A percentile compares a stretch with the other conserved stretches of the same genome.
Evolutionary conservation across 2,113 vertebrate species (phyloP).

Genomic region (Puma concolor): DNA sequence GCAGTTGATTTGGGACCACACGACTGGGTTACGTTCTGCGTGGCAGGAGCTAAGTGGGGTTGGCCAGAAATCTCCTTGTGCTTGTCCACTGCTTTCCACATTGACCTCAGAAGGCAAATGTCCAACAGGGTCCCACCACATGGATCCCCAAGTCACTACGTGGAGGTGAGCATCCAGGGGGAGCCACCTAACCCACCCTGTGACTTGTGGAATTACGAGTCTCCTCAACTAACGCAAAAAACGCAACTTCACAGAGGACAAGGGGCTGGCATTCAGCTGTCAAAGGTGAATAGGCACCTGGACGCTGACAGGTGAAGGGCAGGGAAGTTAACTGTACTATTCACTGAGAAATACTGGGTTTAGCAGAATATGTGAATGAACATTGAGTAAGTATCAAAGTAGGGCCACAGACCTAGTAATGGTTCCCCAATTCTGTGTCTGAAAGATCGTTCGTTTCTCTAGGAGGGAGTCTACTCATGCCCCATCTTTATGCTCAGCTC

Average conservation of each 20-base stretch:
- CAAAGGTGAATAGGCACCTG: background rate
- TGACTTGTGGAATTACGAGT: no score
- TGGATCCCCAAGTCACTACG: no score
- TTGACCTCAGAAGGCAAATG: no score
- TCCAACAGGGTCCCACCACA: no score
- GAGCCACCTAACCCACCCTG: background rate
- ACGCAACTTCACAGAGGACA: background rate
- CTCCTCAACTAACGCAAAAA: background rate
- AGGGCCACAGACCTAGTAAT: background rate
- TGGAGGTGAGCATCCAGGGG: background rate
- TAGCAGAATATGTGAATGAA: background rate
- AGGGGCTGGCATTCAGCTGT: background rate
- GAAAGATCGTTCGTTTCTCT: background rate
- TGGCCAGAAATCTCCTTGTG: background rate
- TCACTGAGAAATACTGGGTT: background rate
- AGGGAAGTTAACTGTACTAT: background rate
- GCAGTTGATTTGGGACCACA: background rate
- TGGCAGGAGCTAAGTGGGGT: no score
- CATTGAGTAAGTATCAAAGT: background rate
- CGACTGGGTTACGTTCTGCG: background rate
- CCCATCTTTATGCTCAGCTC: background rate
- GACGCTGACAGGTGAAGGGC: background rate
- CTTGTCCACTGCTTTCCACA: background rate
- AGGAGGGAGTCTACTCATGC: background rate
- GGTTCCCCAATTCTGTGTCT: background rate